Base-by-base conservation (phyloP, 30 jellyfish, hydroid and myxozoan species). In the Turritopsis dohrnii region DNA sequence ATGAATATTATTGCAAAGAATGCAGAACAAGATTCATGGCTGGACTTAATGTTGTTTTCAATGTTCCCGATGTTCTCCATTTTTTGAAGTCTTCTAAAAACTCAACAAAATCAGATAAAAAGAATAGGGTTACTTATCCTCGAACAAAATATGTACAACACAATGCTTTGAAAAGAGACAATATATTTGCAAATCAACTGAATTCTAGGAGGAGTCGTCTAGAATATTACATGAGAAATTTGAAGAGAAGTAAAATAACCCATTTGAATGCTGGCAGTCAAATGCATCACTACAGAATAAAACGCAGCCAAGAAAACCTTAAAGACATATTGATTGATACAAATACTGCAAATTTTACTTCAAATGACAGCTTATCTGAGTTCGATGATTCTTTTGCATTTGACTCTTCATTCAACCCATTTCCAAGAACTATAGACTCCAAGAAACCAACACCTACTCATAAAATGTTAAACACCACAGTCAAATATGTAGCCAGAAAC, bases 1-100 rank as follows among this genome's bases (percentile, higher is more conserved):
- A 80, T 66, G 71, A 28, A 0, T 80, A 41, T 26, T 80, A 54
- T 80, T 80, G 87, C 66, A 65, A 54, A 52, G 65, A 80, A 13
- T 80, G 87, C n/a, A 52, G 79, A 53, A 76, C 81, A 54, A 54
- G 71, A 53, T 80, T 80, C 53, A 31, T 80, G n/a, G 28, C 87
- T 18, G 87, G 87, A 16, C 79, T 80, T 18, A 52, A 80, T 80
- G 54, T 80, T 13, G 54, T 80, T 41, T 80, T 80, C 66, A 65
- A 28, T 31, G 87, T 80, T 21, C 66, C 65, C 20, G 87, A 80
- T 66, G 71, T 31, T 8, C 41, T 75, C 9, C 54, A 30, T 21
- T 31, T 75, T 22, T 75, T 80, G 53, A 80, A 80, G 53, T 52
- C 79, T 18, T 77, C 30, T n/a, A 41, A 41, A 41, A 69, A 69